Conservation (phyloP, 2,797 vertebrate genomes). For the Myripristis murdjan region DNA sequence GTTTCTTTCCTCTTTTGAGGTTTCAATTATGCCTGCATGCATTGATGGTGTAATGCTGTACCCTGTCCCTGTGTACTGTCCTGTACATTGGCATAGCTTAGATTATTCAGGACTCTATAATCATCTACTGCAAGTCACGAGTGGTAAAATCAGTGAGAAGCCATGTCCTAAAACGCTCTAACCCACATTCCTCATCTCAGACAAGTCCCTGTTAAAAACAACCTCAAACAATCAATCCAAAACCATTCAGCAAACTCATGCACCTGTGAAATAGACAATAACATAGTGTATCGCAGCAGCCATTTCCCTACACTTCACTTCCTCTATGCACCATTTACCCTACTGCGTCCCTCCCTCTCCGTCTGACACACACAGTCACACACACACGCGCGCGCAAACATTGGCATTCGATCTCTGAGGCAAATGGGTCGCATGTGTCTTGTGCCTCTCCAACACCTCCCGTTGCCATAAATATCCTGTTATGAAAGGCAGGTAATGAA, state of each 20-base stretch:
- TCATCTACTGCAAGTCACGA: conserved; percentile 17
- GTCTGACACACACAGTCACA: neutral
- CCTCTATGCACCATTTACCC: conserved; percentile 75
- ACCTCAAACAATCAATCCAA: conserved; percentile 49
- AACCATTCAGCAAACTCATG: conserved; percentile 73
- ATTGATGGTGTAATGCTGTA: neutral
- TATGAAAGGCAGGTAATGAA: conserved; percentile 84
- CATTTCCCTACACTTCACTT: conserved; percentile 76
- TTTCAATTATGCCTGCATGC: neutral
- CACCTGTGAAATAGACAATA: conserved; percentile 81
- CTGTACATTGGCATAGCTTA: neutral
- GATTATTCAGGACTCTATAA: conserved; percentile 1
- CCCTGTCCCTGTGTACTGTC: neutral
- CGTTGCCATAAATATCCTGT: conserved; percentile 81
- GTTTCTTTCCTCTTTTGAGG: no score
- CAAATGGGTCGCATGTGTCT: conserved; percentile 77
- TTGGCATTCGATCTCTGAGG: conserved; percentile 56
- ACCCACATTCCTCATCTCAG: conserved; percentile 32
- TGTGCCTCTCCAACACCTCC: conserved; percentile 61
- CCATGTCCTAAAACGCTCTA: conserved; percentile 13
- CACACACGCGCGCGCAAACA: conserved; percentile 31
- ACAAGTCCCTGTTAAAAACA: conserved; percentile 50
- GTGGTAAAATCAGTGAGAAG: conserved; percentile 3
- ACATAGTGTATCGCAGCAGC: conserved; percentile 72
- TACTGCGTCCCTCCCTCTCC: conserved; percentile 24